Percentiles rank a stretch among this genome's conserved stretches.
These are phyloP conservation scores for Engraulis encrasicolus DNA, from an alignment of 2,113 vertebrate genomes.

Conservation along the genomic window DNA sequence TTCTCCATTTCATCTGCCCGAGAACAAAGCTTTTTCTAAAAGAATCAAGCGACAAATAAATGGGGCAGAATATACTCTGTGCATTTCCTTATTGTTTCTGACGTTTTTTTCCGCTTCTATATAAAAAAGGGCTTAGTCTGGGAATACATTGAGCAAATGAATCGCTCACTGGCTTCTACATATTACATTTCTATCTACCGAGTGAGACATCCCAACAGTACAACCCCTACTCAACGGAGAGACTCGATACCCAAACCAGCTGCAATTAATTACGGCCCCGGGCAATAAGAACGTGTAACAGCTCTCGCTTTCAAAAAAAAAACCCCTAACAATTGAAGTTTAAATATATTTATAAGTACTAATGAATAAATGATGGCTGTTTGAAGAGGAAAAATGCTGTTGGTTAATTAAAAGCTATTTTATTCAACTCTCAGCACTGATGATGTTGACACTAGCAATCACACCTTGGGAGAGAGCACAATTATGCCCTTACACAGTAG, in stretches of 20 bases:
- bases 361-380: not conserved
- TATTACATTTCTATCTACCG: not conserved
- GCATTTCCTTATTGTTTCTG: not conserved
- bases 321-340: not conserved
- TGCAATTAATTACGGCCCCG: not conserved
- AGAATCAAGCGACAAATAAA: not conserved
- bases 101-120: not conserved
- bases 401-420: not conserved
- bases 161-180: not conserved
- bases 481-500: not conserved
- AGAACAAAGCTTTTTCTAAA: not conserved
- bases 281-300: not conserved
- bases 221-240: not conserved
- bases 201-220: not conserved
- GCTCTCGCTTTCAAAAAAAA: not conserved
- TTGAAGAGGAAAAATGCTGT: not conserved
- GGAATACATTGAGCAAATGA: not conserved
- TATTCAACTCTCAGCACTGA: not conserved
- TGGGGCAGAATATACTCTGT: not conserved
- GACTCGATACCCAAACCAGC: not conserved
- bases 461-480: not conserved
- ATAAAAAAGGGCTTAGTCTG: not conserved
- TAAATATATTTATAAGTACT: not conserved
- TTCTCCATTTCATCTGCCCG: not conserved
- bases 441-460: not conserved